Conservation (phyloP, 1,140 invertebrate genomes). For the Bombus polaris region DNA sequence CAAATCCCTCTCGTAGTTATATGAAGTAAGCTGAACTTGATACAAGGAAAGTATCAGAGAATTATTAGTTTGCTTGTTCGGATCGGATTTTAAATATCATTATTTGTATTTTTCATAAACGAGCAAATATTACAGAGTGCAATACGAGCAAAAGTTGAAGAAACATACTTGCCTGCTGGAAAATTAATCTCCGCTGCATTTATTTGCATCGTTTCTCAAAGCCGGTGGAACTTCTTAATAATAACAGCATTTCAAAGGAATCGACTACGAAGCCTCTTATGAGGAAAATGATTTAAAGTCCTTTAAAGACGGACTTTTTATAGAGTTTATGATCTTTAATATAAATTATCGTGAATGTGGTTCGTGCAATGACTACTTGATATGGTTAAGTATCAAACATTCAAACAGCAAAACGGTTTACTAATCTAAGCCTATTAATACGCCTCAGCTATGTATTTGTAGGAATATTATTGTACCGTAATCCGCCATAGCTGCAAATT, state of each 20-base stretch:
- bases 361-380: neutral
- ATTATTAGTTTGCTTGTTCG: too few species aligned
- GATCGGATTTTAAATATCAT: neutral
- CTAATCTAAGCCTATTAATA: neutral
- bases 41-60: neutral
- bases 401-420: neutral
- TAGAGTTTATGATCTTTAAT: too few species aligned
- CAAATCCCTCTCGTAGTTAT: neutral
- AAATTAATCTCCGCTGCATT: too few species aligned
- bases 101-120: neutral
- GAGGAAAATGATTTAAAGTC: too few species aligned
- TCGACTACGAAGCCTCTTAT: neutral
- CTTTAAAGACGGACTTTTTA: too few species aligned
- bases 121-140: neutral
- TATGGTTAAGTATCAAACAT: neutral
- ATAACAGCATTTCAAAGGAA: neutral
- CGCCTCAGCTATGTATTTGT: neutral
- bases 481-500: neutral
- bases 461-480: neutral
- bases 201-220: too few species aligned
- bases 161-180: neutral
- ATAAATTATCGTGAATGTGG: too few species aligned
- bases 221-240: neutral
- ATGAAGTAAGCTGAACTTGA: neutral
- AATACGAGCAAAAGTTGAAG: neutral